phyloP scores from a whole-genome alignment of 1,140 invertebrate genomes.

The Halesus radiatus region DNA sequence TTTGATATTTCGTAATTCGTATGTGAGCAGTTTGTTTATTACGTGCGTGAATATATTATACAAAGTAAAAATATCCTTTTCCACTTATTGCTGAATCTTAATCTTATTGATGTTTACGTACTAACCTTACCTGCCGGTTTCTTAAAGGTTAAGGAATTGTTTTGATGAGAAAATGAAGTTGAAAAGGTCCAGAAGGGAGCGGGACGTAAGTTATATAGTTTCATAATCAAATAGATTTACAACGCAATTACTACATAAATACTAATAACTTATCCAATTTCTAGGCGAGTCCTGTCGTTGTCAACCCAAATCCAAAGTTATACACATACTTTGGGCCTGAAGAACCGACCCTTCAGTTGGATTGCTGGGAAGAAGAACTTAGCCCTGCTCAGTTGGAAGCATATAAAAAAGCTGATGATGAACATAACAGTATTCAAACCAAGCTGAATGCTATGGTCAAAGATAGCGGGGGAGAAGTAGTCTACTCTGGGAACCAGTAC shows the following conservation, averaged over 20 bases:
- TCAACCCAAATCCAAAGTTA: background rate
- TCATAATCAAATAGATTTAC: background rate
- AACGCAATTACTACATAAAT: background rate
- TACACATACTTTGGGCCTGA: slow-evolving; percentile 66
- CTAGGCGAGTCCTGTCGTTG: slow-evolving; percentile 15
- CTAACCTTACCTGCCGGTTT: slow-evolving; percentile 3
- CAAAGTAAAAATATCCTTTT: too few species aligned
- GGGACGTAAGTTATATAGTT: slow-evolving; percentile 25
- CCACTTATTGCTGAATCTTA: too few species aligned
- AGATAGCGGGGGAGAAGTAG: slow-evolving; percentile 72
- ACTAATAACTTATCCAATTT: slow-evolving; percentile 11
- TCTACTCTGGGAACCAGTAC: slow-evolving; percentile 74
- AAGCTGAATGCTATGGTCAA: slow-evolving; percentile 72
- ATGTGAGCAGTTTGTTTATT: too few species aligned
- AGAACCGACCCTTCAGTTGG: slow-evolving; percentile 74
- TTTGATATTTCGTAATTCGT: background rate
- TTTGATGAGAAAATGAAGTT: slow-evolving; percentile 42
- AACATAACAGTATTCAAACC: slow-evolving; percentile 73
- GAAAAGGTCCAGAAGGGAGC: slow-evolving; percentile 41
- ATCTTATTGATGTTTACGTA: too few species aligned
- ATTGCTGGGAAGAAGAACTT: slow-evolving; percentile 78
- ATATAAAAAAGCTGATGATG: slow-evolving; percentile 72
- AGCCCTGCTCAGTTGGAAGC: slow-evolving; percentile 73
- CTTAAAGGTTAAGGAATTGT: slow-evolving; percentile 27
- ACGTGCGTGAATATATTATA: too few species aligned